Evolutionary conservation across 2,888 invertebrate genomes (phyloP).

Genomic region (Heliconius ethilla): DNA sequence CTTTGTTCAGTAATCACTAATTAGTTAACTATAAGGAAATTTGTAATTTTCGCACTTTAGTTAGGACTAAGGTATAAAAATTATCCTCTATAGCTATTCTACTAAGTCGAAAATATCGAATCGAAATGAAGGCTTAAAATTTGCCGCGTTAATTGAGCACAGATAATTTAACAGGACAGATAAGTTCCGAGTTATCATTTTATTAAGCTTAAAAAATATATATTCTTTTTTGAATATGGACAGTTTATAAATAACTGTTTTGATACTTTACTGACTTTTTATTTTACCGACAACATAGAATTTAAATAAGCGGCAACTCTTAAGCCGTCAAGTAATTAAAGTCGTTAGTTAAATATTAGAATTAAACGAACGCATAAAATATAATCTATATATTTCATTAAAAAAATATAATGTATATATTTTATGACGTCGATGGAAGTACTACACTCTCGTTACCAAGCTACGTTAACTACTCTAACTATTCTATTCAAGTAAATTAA

Average conservation of each 20-base stretch:
- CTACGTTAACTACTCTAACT: slow-evolving; percentile 40
- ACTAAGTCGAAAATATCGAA: slow-evolving; percentile 35
- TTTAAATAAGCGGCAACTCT: not conserved
- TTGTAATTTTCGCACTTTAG: slow-evolving; percentile 49
- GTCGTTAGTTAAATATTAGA: slow-evolving; percentile 25
- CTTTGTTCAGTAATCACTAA: slow-evolving; percentile 41
- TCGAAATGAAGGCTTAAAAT: slow-evolving; percentile 36
- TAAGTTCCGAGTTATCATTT: not conserved
- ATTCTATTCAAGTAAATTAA: slow-evolving; percentile 87
- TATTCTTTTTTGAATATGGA: not conserved
- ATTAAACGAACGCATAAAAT: slow-evolving; percentile 35
- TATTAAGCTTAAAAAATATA: not conserved
- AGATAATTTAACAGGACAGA: slow-evolving; percentile 18
- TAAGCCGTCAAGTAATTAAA: slow-evolving; percentile 13
- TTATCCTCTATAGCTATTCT: slow-evolving; percentile 32
- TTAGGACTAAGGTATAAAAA: slow-evolving; percentile 48
- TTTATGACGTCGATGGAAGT: slow-evolving; percentile 53
- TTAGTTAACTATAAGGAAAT: slow-evolving; percentile 17
- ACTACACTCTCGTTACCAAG: slow-evolving; percentile 38
- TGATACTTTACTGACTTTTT: too few relatives aligned
- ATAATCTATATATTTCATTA: slow-evolving; percentile 29
- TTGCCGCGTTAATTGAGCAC: slow-evolving; percentile 20
- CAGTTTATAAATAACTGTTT: not conserved
- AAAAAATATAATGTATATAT: slow-evolving; percentile 44
- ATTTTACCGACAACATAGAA: not conserved